Evolutionary conservation across 2,888 invertebrate genomes (phyloP).

Genomic region (Gerosis bhagava): DNA sequence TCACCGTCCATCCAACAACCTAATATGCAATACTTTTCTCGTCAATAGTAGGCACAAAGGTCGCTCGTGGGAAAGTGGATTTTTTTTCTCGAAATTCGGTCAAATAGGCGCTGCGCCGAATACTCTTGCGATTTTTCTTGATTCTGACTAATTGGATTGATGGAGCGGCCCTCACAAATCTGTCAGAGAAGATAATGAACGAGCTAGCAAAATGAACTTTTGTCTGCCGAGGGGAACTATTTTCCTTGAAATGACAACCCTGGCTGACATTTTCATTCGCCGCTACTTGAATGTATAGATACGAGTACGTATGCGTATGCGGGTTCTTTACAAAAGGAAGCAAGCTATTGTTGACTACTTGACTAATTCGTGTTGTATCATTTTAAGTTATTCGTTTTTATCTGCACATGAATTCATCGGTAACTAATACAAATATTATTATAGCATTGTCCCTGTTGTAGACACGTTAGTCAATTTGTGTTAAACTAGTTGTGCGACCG

Average conservation of each 20-base stretch:
- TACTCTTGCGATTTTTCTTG: conserved; percentile 55
- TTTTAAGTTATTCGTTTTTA: no score
- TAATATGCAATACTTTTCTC: not conserved
- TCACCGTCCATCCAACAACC: not conserved
- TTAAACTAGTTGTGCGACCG: no score
- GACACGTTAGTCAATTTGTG: no score
- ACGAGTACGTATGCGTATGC: conserved; percentile 5
- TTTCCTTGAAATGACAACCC: conserved; percentile 33
- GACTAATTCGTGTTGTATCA: no score
- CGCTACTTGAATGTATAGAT: no score
- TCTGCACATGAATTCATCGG: no score
- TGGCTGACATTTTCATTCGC: conserved; percentile 31
- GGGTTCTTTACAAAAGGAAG: not conserved
- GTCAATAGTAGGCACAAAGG: conserved; percentile 2
- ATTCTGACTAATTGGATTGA: conserved; percentile 69
- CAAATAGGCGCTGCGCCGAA: conserved; percentile 30
- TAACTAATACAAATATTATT: no score
- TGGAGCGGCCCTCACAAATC: conserved; percentile 61
- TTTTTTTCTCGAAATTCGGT: conserved; percentile 13
- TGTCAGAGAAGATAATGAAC: conserved; percentile 70
- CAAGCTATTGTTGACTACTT: not conserved
- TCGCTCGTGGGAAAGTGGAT: not conserved
- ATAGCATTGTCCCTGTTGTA: no score
- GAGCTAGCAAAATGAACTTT: conserved; percentile 53
- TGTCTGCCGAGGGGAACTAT: conserved; percentile 44